These are phyloP conservation scores for Sycophila texana DNA, from an alignment of 2,888 invertebrate genomes.

Conservation along the genomic window DNA sequence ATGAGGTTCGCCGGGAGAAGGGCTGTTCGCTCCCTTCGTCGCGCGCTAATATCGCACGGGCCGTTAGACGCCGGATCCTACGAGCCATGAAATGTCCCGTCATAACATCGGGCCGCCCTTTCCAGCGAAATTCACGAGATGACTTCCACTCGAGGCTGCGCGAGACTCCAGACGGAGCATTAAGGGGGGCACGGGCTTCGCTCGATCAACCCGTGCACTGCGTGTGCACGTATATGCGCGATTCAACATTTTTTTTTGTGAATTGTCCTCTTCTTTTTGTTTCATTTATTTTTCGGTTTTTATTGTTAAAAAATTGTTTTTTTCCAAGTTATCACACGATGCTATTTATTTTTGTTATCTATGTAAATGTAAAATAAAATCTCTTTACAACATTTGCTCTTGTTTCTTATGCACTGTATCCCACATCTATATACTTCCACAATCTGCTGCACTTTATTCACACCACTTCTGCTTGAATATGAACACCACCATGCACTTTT, in stretches of 20 bases:
- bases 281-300: slow-evolving; percentile 12
- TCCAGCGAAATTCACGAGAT: slow-evolving; percentile 6
- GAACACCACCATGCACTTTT: not conserved
- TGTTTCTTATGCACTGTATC: slow-evolving; percentile 45
- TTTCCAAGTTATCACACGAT: slow-evolving; percentile 24
- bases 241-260: slow-evolving; percentile 7
- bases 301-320: slow-evolving; percentile 20
- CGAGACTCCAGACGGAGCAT: slow-evolving; percentile 21
- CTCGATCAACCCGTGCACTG: slow-evolving; percentile 27
- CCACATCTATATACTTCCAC: slow-evolving; percentile 28
- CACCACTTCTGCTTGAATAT: not conserved
- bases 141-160: slow-evolving; percentile 2
- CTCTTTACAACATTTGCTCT: slow-evolving; percentile 44
- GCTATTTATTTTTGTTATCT: slow-evolving; percentile 53
- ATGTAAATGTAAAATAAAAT: slow-evolving; percentile 50
- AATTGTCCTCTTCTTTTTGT: not conserved
- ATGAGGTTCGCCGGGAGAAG: slow-evolving; percentile 56
- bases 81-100: slow-evolving; percentile 74
- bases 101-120: slow-evolving; percentile 66
- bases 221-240: slow-evolving; percentile 30
- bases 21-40: not conserved
- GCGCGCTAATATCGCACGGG: slow-evolving; percentile 70
- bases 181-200: not conserved
- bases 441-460: slow-evolving; percentile 29
- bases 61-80: slow-evolving; percentile 70